These are phyloP conservation scores for Reticulitermes lucifugus DNA, from an alignment of 2,888 invertebrate genomes.

Conservation along the genomic window DNA sequence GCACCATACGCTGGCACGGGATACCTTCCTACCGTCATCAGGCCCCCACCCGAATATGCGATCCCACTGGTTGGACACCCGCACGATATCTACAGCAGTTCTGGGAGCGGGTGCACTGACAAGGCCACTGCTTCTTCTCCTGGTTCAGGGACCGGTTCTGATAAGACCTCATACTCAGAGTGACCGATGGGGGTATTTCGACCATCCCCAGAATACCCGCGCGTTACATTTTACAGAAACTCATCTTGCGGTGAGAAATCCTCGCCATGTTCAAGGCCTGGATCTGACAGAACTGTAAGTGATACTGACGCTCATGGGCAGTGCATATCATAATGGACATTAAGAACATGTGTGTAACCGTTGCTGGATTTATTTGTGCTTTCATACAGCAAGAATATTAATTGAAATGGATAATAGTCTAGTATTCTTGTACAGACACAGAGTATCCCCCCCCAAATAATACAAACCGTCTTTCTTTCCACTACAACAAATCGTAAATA, in stretches of 20 bases:
- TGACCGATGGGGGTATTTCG: slow-evolving; percentile 57
- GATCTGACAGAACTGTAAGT: neutral
- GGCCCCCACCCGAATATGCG: slow-evolving; percentile 62
- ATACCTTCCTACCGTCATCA: slow-evolving; percentile 83
- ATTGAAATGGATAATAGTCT: no score
- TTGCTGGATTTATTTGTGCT: no score
- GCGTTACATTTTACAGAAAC: neutral
- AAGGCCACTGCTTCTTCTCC: slow-evolving; percentile 65
- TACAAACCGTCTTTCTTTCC: no score
- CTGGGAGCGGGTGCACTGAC: slow-evolving; percentile 57
- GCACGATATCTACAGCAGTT: slow-evolving; percentile 62
- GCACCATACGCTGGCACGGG: slow-evolving; percentile 88
- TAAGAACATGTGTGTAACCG: no score
- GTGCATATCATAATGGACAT: neutral
- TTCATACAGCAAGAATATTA: no score
- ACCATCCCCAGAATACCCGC: slow-evolving; percentile 19
- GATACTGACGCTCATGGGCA: neutral
- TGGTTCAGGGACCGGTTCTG: slow-evolving; percentile 67
- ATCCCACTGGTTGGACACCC: slow-evolving; percentile 56
- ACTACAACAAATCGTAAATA: no score
- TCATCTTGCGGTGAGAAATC: neutral
- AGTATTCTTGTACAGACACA: no score
- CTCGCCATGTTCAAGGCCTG: neutral
- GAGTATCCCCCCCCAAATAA: no score
- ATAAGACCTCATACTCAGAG: slow-evolving; percentile 70